Evolutionary conservation across 2,888 invertebrate species (phyloP).

Genomic region (Cremastobaeus sp.): DNA sequence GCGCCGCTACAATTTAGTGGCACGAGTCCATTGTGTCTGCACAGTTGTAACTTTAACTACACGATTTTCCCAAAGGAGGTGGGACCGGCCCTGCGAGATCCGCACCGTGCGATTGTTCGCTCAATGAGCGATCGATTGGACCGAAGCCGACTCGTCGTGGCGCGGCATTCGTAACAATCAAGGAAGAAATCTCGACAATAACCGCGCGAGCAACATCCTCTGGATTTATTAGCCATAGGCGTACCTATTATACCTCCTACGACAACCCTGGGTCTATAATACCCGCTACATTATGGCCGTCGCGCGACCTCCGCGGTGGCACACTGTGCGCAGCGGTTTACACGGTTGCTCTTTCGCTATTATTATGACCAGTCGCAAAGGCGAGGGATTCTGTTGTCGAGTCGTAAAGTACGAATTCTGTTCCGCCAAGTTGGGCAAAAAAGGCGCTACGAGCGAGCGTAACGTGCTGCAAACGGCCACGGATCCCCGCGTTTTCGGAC

Average conservation of each 20-base stretch:
- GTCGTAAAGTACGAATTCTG: conserved; percentile 63
- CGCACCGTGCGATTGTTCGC: too few species aligned
- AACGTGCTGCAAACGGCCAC: conserved; percentile 52
- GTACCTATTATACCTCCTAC: conserved; percentile 68
- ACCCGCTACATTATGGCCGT: conserved; percentile 68
- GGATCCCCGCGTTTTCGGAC: conserved; percentile 50
- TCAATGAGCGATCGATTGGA: too few species aligned
- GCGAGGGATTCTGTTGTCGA: conserved; percentile 62
- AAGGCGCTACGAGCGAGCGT: conserved; percentile 25
- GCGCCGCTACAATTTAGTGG: too few species aligned
- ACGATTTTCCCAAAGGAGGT: too few species aligned
- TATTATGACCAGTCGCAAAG: conserved; percentile 61
- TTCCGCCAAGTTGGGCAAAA: conserved; percentile 53
- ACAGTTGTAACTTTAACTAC: too few species aligned
- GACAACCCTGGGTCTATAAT: conserved; percentile 68
- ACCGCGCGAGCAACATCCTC: conserved; percentile 65
- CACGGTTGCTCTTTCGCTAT: conserved; percentile 61
- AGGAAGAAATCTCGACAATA: too few species aligned
- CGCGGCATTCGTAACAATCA: too few species aligned
- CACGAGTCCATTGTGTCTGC: too few species aligned
- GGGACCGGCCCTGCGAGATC: too few species aligned
- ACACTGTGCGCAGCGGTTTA: conserved; percentile 50
- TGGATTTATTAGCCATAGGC: conserved; percentile 76
- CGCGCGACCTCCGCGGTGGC: conserved; percentile 58
- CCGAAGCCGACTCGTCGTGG: too few species aligned